Base-by-base conservation (phyloP, 2,797 vertebrate species). In the Denticeps clupeoides region DNA sequence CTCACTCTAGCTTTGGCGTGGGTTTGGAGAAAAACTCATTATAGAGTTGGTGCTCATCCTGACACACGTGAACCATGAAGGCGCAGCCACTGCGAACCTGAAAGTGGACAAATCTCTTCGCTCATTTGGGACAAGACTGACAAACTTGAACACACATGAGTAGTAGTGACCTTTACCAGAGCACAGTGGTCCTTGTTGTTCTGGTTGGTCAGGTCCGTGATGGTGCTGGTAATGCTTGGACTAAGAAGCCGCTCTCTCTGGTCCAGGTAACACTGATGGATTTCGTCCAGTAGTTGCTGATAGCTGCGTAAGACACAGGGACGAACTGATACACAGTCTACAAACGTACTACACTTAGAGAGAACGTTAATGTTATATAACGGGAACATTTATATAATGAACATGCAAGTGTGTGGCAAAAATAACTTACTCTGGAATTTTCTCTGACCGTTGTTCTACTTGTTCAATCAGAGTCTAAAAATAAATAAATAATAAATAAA, bases 11-110 rank as follows among this genome's bases (percentile, higher is more conserved):
- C 77, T 89, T 94, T 58, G 73, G 54, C 21, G 93, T 89, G 27
- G 89, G 82, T 65, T 91, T 97, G 52, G 89, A 87, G 78, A 99
- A 99, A 81, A 99, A 99, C 59, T 99, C 95, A 4, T 87, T 85
- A 67, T 83, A 98, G 51, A 99, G 88, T 51, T 96, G 92, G 64
- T 99, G 89, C 35, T 99, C 95, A 60, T 99, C 95, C 75, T 99
- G 95, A 70, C 95, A 99, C 4, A 99, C 94, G 0, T 97, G 95
- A 41, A 93, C 92, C 92, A 99, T 97, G 44, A 99, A 99, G 57
- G 95, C 89, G 82, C 95, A 97, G 67, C 95, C 95, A 54, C 95
- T 94, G 62, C 95, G 89, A 25, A 98, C 90, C 95, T 99, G 71
- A 12, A 51, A 38, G 57, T 58, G 53, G 13, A 24, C 1, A 53